These are phyloP conservation scores for Aramus guarauna DNA, from an alignment of 2,113 vertebrate species.

Conservation along the genomic window DNA sequence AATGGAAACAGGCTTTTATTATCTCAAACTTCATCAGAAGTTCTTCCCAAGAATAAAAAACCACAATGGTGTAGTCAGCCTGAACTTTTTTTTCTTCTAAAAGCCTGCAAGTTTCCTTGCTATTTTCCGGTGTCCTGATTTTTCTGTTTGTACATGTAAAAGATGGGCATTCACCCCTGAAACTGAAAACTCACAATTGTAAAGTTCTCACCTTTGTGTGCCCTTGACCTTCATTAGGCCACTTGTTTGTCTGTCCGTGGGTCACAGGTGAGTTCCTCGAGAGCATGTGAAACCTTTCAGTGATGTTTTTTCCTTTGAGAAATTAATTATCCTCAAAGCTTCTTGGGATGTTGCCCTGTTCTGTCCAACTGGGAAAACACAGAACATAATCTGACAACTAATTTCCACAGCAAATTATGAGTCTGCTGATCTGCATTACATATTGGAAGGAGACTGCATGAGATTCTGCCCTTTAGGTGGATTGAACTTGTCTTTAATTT, in stretches of 20 bases:
- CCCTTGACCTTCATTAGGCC: neutral
- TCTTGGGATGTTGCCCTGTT: neutral
- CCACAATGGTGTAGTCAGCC: fast-evolving
- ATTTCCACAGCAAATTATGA: slow-evolving; percentile 23
- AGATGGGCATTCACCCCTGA: neutral
- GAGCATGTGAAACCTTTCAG: neutral
- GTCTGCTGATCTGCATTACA: neutral
- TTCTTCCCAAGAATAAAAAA: neutral
- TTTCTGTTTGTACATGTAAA: neutral
- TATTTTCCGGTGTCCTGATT: neutral
- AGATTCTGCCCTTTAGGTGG: neutral
- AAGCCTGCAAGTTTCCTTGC: neutral
- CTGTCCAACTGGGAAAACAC: neutral
- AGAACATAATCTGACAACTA: slow-evolving; percentile 1
- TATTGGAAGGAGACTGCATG: neutral
- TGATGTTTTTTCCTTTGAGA: neutral
- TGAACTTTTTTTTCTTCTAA: neutral
- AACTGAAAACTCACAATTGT: neutral
- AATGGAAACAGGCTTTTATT: neutral
- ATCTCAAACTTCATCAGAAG: neutral
- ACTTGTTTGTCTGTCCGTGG: neutral
- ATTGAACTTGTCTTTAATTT: slow-evolving; percentile 6
- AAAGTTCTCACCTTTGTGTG: neutral
- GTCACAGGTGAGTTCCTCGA: neutral
- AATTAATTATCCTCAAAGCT: slow-evolving; percentile 3